Percentiles rank a stretch among this genome's conserved stretches.
These are phyloP conservation scores for Pseudomugil gertrudae DNA, from an alignment of 2,797 vertebrate genomes.

Conservation along the genomic window DNA sequence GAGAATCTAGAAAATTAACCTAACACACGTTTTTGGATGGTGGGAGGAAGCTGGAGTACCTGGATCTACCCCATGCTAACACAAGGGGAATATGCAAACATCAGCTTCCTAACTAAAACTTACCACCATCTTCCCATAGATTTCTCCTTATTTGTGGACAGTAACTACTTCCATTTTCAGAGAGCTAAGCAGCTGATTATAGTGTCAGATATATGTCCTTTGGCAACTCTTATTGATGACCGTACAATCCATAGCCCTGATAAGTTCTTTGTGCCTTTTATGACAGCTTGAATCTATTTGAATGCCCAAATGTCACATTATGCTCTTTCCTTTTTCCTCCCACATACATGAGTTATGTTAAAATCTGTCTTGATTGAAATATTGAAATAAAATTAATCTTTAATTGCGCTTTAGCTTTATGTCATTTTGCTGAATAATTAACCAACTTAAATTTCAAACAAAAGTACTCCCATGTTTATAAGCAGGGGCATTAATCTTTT, in stretches of 20 bases:
- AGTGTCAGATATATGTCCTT: not conserved
- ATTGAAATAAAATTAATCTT: not conserved
- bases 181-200: not conserved
- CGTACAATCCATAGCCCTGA: not conserved
- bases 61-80: no score
- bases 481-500: slow-evolving; percentile 24
- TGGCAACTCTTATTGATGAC: not conserved
- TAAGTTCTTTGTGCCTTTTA: no score
- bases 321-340: not conserved
- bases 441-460: not conserved
- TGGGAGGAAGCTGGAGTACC: no score
- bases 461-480: slow-evolving; percentile 16
- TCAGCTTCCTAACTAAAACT: not conserved
- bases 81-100: no score
- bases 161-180: not conserved
- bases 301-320: not conserved
- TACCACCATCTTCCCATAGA: not conserved
- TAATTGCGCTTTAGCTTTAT: not conserved
- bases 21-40: no score
- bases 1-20: no score
- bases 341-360: not conserved
- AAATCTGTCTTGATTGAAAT: not conserved
- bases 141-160: not conserved
- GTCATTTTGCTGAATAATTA: not conserved
- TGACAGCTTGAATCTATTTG: not conserved